Evolutionary conservation across 2,888 invertebrate genomes (phyloP).

Genomic region (Tenthredo livida): DNA sequence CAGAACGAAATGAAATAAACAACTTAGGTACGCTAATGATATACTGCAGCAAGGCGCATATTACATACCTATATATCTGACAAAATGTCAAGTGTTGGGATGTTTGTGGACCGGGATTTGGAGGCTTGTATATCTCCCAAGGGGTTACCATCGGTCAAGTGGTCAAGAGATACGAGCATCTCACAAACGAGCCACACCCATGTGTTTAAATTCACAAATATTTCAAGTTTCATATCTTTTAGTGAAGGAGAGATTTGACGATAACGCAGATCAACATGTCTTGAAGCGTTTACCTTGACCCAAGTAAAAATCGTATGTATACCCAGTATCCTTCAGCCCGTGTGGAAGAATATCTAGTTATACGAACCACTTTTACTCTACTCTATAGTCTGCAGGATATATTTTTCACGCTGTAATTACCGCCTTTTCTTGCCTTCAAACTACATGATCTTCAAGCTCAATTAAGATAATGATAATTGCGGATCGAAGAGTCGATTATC

Average conservation of each 20-base stretch:
- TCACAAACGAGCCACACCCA: constrained; percentile 5
- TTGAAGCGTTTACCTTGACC: not conserved
- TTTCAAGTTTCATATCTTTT: not conserved
- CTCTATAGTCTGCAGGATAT: constrained; percentile 17
- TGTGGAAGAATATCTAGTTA: not conserved
- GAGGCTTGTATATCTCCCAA: constrained; percentile 5
- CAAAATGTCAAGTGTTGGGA: constrained; percentile 36
- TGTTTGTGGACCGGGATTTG: constrained; percentile 22
- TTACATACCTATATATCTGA: not conserved
- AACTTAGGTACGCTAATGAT: constrained; percentile 1
- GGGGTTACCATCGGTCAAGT: constrained; percentile 48
- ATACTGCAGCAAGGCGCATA: not conserved
- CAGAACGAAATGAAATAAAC: constrained; percentile 29
- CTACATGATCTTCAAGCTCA: constrained; percentile 14
- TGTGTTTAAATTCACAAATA: not conserved
- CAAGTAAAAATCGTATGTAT: not conserved
- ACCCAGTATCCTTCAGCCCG: not conserved
- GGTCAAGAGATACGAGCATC: not conserved
- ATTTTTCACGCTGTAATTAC: constrained; percentile 16
- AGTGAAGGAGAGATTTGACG: not conserved
- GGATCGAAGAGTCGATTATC: constrained; percentile 29
- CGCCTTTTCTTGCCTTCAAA: constrained; percentile 2
- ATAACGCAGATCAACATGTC: not conserved
- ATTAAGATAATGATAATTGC: constrained; percentile 30
- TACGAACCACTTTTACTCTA: constrained; percentile 6